phyloP scores from a whole-genome alignment of 1,140 invertebrate genomes.

The Drosophila orosa region DNA sequence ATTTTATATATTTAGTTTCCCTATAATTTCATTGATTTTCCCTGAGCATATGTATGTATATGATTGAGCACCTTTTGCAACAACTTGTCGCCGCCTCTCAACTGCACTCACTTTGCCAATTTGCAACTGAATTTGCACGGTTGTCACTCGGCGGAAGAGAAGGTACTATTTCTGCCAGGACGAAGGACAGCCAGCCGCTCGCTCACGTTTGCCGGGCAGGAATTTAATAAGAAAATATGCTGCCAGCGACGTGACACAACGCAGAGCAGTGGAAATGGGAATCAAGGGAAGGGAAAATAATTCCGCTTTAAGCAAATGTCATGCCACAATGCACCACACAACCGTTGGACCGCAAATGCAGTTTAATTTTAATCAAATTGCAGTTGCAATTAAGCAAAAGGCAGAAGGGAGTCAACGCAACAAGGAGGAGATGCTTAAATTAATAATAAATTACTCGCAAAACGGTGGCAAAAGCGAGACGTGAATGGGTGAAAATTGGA shows the following conservation, averaged over 20 bases:
- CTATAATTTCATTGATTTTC: conserved; percentile 47
- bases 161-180: conserved; percentile 4
- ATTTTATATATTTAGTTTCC: too few relatives aligned
- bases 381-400: conserved; percentile 70
- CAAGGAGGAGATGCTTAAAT: conserved; percentile 48
- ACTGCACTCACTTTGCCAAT: conserved; percentile 68
- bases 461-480: not conserved
- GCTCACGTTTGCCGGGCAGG: conserved; percentile 55
- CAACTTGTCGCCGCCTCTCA: conserved; percentile 70
- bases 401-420: conserved; percentile 15
- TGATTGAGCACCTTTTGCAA: conserved; percentile 46
- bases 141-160: conserved; percentile 48
- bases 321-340: conserved; percentile 28
- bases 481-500: conserved; percentile 2
- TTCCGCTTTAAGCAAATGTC: conserved; percentile 51
- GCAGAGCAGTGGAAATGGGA: conserved; percentile 24
- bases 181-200: conserved; percentile 30
- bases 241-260: conserved; percentile 54
- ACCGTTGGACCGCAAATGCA: conserved; percentile 56
- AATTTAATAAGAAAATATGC: conserved; percentile 73
- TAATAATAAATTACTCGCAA: conserved; percentile 68
- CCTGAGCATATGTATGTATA: conserved; percentile 21
- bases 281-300: conserved; percentile 19
- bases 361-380: conserved; percentile 80
- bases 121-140: conserved; percentile 72